Base-by-base conservation (phyloP, 2,113 vertebrate genomes). In the Bufo gargarizans region DNA sequence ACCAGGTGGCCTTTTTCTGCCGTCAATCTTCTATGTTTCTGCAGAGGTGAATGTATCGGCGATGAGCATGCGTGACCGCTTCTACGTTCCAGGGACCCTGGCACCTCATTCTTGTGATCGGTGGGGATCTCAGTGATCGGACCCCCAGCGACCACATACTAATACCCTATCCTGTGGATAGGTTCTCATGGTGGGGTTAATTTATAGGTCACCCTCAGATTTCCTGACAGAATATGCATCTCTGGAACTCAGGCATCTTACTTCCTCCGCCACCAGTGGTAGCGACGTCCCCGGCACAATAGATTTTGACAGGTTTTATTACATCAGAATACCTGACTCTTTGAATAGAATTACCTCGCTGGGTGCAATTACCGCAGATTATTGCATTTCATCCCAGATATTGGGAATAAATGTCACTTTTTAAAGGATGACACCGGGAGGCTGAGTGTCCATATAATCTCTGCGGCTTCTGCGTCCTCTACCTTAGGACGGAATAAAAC, bases 341-440 rank as follows among this genome's bases (percentile, higher is more conserved):
- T 12, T 82, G 56, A 8, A 67, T 12, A 50, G 56, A 49, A 82
- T 49, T 47, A 12, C 33, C 33, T 19, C 45, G 4, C 17, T 9
- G 8, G 16, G 47, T 11, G 45, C 79, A 63, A 17, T 82, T 49
- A 67, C 33, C 2, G 16, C 47, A 20, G 19, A 50, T 82, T 65
- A 82, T 82, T 82, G 61, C 80, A 65, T 82, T 82, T 67, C 19
- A 20, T 47, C 58, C 17, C 10, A 0, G 45, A 61, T 65, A 82
- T 67, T 45, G 59, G 59, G 19, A 82, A 82, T 65, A 82, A 82
- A 82, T 82, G 80, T 82, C 80, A 82, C 59, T 65, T 82, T 67
- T n/a, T 82, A 49, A 82, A 65, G 80, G 59, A 82, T 82, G 80
- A 82, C 14, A 16, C 58, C 58, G 9, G 17, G 17, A 61, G 17